A percentile compares a stretch with the other conserved stretches of the same genome.
These are phyloP conservation scores for Scaptomyza graminum DNA, from an alignment of 1,140 invertebrate species.

Conservation along the genomic window DNA sequence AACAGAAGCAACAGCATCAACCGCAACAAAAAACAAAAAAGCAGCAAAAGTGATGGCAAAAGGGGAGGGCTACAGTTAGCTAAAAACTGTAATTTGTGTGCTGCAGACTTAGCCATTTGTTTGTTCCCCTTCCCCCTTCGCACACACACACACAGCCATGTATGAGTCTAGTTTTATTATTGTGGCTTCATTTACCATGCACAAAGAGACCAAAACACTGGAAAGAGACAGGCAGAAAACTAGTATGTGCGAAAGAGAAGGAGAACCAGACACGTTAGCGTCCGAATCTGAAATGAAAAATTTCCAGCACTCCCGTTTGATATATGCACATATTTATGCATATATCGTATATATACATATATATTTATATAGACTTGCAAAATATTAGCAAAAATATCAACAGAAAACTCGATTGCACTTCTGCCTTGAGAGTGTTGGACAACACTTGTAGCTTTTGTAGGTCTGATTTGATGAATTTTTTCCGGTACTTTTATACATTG, in stretches of 20 bases:
- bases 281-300: constrained; percentile 78
- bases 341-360: constrained; percentile 30
- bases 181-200: constrained; percentile 79
- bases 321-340: constrained; percentile 25
- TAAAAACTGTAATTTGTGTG: constrained; percentile 78
- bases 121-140: neutral
- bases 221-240: neutral
- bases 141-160: constrained; percentile 12
- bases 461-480: neutral
- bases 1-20: constrained; percentile 44
- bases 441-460: constrained; percentile 67
- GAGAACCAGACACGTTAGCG: constrained; percentile 46
- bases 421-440: constrained; percentile 19
- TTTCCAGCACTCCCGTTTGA: constrained; percentile 48
- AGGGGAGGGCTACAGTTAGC: constrained; percentile 28
- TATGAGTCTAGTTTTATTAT: constrained; percentile 68
- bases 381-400: neutral
- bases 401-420: neutral
- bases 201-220: constrained; percentile 45
- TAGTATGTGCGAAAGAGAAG: constrained; percentile 1
- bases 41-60: constrained; percentile 8
- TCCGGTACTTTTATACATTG: too few relatives aligned
- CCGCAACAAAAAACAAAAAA: constrained; percentile 3
- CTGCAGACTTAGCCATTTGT: constrained; percentile 17
- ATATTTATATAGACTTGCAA: too few relatives aligned